Base-by-base conservation (phyloP, 2,113 vertebrate genomes). In the Sardina pilchardus region DNA sequence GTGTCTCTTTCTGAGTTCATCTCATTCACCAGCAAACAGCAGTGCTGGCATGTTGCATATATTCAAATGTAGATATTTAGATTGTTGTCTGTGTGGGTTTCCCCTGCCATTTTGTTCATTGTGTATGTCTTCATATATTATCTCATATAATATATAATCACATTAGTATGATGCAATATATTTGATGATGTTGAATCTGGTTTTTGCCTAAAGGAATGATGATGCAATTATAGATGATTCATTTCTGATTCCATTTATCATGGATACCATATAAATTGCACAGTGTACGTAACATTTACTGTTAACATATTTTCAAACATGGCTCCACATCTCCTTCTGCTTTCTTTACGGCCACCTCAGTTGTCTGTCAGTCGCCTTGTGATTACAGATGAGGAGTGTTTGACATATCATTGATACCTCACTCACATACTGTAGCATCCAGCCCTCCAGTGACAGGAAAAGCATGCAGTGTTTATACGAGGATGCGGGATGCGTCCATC, bases 391-490 rank as follows among this genome's bases (percentile, higher is more conserved):
- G 71, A 17, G 71, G 39, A 2, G 30, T 78, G 4, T 44, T 6
- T 75, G 42, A 48, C 63, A 84, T 67, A 43, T 71, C 83, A 71
- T 42, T 71, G 67, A 30, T 71, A 75, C n/a, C 67, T 3, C 67
- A 34, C 67, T 78, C 71, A 78, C 71, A 78, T 34, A n/a, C n/a
- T n/a, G n/a, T n/a, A 78, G 71, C 71, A 36, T 59, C 53, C 53
- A 59, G 19, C 53, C 53, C 53, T 59, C 4, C 26, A 36, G 50
- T 63, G 34, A 83, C 26, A 16, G 43, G 21, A 26, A 71, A 53
- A 48, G 36, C 48, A 78, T 34, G 30, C 71, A 78, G 71, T 78
- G 36, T 83, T 83, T 83, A 56, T 59, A 59, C 5, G 4, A 59
- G 53, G 53, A 59, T 59, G 21, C 39, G 21, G 36, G 12, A 43